phyloP scores from a whole-genome alignment of 2,888 invertebrate species.

The Parochlus steinenii region DNA sequence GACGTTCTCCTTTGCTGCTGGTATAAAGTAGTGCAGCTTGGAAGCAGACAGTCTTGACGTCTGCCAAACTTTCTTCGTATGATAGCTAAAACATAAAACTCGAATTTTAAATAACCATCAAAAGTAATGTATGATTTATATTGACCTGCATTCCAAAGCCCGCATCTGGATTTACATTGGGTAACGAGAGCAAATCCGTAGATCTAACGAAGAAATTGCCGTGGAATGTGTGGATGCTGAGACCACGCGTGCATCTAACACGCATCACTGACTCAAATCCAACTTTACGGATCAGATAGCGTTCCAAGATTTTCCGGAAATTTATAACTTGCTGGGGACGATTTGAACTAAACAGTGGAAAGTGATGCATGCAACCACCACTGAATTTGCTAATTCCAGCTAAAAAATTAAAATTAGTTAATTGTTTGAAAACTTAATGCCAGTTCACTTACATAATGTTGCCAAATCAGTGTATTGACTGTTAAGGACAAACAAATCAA shows the following conservation, averaged over 20 bases:
- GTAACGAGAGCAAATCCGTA: constrained; percentile 85
- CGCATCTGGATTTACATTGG: constrained; percentile 95
- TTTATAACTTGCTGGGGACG: constrained; percentile 54
- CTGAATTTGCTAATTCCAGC: constrained; percentile 90
- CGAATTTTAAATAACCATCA: background rate
- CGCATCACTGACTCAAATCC: constrained; percentile 99
- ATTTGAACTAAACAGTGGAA: constrained; percentile 66
- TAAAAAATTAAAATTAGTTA: constrained; percentile 22
- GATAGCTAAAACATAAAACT: constrained; percentile 29
- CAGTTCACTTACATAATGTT: constrained; percentile 60
- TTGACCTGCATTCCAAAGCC: constrained; percentile 98
- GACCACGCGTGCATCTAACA: constrained; percentile 81
- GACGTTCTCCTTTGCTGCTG: constrained; percentile 83
- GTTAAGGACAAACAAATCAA: constrained; percentile 88
- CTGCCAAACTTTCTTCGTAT: constrained; percentile 79
- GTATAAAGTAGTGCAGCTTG: constrained; percentile 97
- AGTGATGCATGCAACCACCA: constrained; percentile 82
- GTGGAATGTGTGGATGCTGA: constrained; percentile 95
- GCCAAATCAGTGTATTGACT: constrained; percentile 89
- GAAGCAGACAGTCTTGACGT: constrained; percentile 81
- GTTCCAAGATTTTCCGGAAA: constrained; percentile 57
- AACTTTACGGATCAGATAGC: constrained; percentile 91
- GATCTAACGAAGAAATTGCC: constrained; percentile 99
- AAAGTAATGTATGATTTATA: too few species aligned
- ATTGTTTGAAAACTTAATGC: constrained; percentile 10